These are phyloP conservation scores for Anastatus disparis DNA, from an alignment of 1,140 invertebrate species.

Conservation along the genomic window DNA sequence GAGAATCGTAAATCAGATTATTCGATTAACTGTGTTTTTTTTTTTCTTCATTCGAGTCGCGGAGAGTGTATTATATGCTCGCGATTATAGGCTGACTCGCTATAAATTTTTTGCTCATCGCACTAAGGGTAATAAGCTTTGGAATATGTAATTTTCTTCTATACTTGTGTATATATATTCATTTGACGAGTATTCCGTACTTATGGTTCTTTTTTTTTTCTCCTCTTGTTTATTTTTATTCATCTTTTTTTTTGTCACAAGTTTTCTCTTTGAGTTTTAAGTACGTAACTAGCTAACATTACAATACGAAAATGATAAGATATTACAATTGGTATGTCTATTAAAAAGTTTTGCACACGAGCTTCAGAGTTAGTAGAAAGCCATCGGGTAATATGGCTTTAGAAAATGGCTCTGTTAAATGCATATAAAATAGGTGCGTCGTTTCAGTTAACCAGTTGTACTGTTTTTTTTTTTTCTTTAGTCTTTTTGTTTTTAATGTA, in stretches of 20 bases:
- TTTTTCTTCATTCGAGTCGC: neutral
- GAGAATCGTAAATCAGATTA: constrained; percentile 37
- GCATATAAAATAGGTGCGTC: too few relatives aligned
- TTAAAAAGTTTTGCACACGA: constrained; percentile 1
- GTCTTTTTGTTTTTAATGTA: too few relatives aligned
- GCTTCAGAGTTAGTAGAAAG: constrained; percentile 16
- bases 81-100: constrained; percentile 26
- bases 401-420: constrained; percentile 25
- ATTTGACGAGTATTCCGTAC: neutral
- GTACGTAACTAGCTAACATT: constrained; percentile 29
- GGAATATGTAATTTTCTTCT: constrained; percentile 37
- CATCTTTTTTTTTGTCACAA: neutral
- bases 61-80: neutral
- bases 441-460: too few relatives aligned
- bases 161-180: constrained; percentile 7
- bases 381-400: neutral
- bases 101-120: constrained; percentile 26
- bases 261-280: constrained; percentile 31
- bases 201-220: neutral
- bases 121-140: constrained; percentile 19
- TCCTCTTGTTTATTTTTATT: neutral
- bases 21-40: constrained; percentile 37
- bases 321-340: constrained; percentile 8
- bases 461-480: too few relatives aligned
- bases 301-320: constrained; percentile 19